Evolutionary conservation across 1,140 invertebrate genomes (phyloP).

Genomic region (Tenebrio molitor): DNA sequence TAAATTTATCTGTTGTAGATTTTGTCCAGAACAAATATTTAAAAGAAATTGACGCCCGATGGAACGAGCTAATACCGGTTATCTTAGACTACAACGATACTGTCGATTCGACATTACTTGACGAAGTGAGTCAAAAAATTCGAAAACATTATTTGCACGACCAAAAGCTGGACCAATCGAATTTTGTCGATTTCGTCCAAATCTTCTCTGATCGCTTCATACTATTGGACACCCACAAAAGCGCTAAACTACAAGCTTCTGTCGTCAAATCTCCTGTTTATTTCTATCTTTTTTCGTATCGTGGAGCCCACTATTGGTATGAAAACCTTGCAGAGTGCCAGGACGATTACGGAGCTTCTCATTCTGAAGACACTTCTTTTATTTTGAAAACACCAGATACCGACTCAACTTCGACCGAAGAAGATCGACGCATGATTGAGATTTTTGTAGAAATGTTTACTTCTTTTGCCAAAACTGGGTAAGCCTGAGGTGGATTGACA

Average conservation of each 20-base stretch:
- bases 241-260: constrained; percentile 70
- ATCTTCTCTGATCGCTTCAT: constrained; percentile 73
- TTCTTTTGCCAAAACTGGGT: constrained; percentile 40
- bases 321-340: constrained; percentile 18
- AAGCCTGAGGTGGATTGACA: not conserved
- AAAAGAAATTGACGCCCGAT: constrained; percentile 40
- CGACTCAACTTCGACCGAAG: constrained; percentile 8
- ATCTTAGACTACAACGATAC: constrained; percentile 53
- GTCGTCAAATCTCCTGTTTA: constrained; percentile 70
- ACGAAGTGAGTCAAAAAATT: constrained; percentile 50
- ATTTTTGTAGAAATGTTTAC: constrained; percentile 42
- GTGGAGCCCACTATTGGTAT: constrained; percentile 46
- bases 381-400: constrained; percentile 20
- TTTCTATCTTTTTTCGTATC: constrained; percentile 71
- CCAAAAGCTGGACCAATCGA: constrained; percentile 18
- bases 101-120: not conserved
- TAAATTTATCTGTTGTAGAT: not conserved
- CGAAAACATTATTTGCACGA: constrained; percentile 46
- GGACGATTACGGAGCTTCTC: constrained; percentile 46
- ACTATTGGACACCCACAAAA: constrained; percentile 69
- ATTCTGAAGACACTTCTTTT: constrained; percentile 49
- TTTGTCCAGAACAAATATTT: not conserved
- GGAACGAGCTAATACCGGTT: constrained; percentile 52
- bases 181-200: constrained; percentile 58
- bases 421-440: constrained; percentile 42